Base-by-base conservation (phyloP, 1,140 invertebrate species). In the Drosophila murphyi region DNA sequence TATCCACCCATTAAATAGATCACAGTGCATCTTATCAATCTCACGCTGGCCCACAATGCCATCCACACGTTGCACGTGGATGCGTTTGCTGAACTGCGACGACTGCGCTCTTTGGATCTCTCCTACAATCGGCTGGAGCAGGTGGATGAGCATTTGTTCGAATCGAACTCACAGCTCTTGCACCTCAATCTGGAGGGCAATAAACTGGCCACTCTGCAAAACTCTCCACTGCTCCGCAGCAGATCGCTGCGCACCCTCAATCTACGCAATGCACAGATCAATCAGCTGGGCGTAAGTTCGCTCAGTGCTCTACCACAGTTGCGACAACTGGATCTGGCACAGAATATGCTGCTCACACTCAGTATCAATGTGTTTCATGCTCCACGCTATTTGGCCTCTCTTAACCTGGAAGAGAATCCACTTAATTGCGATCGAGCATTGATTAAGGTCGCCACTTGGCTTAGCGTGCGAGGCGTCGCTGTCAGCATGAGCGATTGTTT, bases 101-200 rank as follows among this genome's bases (percentile, higher is more conserved):
- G 72, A 3, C 63, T 92, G 7, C 74, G 76, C 3, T 70, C 75
- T 2, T 28, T 92, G 32, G 90, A 92, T 74, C 78, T 92, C 7
- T 91, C 92, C 4, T 79, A 90, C 41, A 92, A 92, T 71, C 89
- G 92, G 8, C 35, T 92, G 41, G 92, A 92, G 63, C 78, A 80
- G 34, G 37, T 92, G 4, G 92, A 92, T 50, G 80, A 82, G 20
- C 72, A 91, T 45, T 54, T 92, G 12, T 76, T 92, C 50, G 91
- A 92, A 35, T 43, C 75, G 0, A 92, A 92, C 55, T 5, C 50
- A 5, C 71, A 82, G 50, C 48, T 92, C 5, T 51, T 68, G 0
- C 60, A 77, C 5, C 64, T 92, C 4, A 90, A 89, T 71, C 78
- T 92, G 28, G 87, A 80, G 39, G 89, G 83, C 41, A 92, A 92